These are phyloP conservation scores for Aspiorhynchus laticeps DNA, from an alignment of 2,113 vertebrate genomes.

Conservation along the genomic window DNA sequence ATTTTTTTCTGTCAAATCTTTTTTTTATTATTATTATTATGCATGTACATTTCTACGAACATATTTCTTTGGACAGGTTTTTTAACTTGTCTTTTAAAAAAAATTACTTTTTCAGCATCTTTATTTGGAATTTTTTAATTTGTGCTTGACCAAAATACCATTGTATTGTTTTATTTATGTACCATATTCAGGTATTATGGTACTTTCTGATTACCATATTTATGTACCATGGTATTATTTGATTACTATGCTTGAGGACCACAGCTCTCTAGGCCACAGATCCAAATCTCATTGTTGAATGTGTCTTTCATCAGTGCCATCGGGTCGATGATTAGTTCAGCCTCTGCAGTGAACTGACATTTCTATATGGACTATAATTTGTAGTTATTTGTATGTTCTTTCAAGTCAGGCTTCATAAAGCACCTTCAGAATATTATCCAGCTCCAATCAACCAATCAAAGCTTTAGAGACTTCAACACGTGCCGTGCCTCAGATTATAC, in stretches of 20 bases:
- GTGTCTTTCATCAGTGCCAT: not conserved
- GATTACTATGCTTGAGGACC: not conserved
- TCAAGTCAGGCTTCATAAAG: conserved; percentile 3
- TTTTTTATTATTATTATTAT: too few species aligned
- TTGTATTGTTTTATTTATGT: not conserved
- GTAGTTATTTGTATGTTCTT: not conserved
- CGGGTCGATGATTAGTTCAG: not conserved
- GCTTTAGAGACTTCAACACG: conserved; percentile 17
- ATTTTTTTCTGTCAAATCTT: too few species aligned
- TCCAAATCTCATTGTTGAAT: not conserved
- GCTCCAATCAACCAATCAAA: conserved; percentile 11
- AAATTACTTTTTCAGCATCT: too few species aligned
- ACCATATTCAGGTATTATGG: not conserved
- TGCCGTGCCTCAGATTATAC: not conserved
- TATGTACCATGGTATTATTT: not conserved
- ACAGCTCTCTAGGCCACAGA: not conserved
- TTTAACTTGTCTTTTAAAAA: too few species aligned
- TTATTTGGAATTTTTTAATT: too few species aligned
- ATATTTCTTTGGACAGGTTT: too few species aligned
- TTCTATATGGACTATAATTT: not conserved
- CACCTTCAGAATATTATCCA: not conserved
- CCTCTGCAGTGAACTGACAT: not conserved
- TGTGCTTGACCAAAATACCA: not conserved
- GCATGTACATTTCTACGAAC: too few species aligned
- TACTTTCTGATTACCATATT: not conserved